A percentile compares a stretch with the other conserved stretches of the same genome.
phyloP scores from a whole-genome alignment of 1,140 invertebrate genomes.

The Hycleus phaleratus region DNA sequence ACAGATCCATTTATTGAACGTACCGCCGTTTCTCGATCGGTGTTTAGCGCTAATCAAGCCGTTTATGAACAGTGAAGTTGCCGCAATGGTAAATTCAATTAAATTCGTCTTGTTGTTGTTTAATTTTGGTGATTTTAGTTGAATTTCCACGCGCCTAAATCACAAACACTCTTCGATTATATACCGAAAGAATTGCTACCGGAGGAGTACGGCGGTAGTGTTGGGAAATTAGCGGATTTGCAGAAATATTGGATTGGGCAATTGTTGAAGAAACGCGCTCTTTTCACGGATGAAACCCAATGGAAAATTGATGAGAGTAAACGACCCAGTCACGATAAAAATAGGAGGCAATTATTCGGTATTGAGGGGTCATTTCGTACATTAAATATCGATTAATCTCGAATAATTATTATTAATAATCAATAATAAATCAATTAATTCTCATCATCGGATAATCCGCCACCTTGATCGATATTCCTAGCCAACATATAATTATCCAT shows the following conservation, averaged over 20 bases:
- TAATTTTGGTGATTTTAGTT: slow-evolving; percentile 28
- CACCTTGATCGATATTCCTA: slow-evolving; percentile 49
- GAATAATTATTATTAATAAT: too few species aligned
- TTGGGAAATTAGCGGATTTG: slow-evolving; percentile 47
- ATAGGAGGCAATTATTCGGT: slow-evolving; percentile 25
- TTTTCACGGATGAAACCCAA: slow-evolving; percentile 27
- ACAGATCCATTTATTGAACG: slow-evolving; percentile 64
- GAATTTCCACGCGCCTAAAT: slow-evolving; percentile 53
- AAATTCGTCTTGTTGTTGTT: not conserved
- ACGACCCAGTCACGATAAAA: slow-evolving; percentile 25
- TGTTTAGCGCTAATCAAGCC: slow-evolving; percentile 55
- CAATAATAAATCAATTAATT: slow-evolving; percentile 17
- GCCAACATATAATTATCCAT: slow-evolving; percentile 69
- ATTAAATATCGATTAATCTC: slow-evolving; percentile 42
- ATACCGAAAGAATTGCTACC: slow-evolving; percentile 55
- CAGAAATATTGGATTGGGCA: slow-evolving; percentile 46
- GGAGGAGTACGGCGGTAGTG: slow-evolving; percentile 56
- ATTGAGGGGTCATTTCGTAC: slow-evolving; percentile 47
- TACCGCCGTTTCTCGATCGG: slow-evolving; percentile 54
- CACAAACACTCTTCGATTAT: slow-evolving; percentile 51
- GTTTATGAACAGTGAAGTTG: slow-evolving; percentile 56
- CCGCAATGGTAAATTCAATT: slow-evolving; percentile 44
- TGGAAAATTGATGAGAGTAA: slow-evolving; percentile 36
- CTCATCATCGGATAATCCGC: slow-evolving; percentile 47
- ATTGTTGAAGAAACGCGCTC: slow-evolving; percentile 33